Evolutionary conservation across 2,888 invertebrate species (phyloP).

Genomic region (Lasioglossum vierecki): DNA sequence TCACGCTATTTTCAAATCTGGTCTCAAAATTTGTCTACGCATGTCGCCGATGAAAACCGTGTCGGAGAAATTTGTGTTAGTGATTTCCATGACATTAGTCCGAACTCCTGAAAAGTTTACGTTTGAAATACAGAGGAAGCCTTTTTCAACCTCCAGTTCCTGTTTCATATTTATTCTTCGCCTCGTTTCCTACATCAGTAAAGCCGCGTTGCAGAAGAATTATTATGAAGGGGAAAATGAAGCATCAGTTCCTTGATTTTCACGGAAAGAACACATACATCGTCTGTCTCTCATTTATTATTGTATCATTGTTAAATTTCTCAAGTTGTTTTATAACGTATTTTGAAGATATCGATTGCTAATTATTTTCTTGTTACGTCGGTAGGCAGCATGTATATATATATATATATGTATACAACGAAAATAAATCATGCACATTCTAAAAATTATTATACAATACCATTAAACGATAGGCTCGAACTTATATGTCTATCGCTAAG

Average conservation of each 20-base stretch:
- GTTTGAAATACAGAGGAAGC: no score
- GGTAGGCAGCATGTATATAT: conserved; percentile 8
- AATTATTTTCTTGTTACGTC: conserved; percentile 23
- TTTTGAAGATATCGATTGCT: conserved; percentile 27
- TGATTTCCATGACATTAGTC: no score
- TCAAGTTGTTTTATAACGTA: conserved; percentile 33
- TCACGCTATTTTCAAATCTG: no score
- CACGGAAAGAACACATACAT: conserved; percentile 11
- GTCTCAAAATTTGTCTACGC: no score
- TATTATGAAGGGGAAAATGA: not conserved
- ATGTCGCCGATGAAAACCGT: no score
- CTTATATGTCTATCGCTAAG: conserved; percentile 55
- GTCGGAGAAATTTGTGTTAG: no score
- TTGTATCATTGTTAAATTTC: conserved; percentile 34
- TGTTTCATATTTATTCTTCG: no score
- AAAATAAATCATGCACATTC: conserved; percentile 41
- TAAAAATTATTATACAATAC: conserved; percentile 50
- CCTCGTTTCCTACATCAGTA: no score
- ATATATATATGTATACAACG: conserved; percentile 1
- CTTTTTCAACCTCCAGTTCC: no score
- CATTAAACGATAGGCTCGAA: conserved; percentile 49
- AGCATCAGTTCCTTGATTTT: not conserved
- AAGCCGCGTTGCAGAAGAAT: not conserved
- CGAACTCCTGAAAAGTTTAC: no score
- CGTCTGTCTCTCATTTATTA: conserved; percentile 39